phyloP scores from a whole-genome alignment of 2,797 vertebrate genomes.

The Pangasius krempfi region DNA sequence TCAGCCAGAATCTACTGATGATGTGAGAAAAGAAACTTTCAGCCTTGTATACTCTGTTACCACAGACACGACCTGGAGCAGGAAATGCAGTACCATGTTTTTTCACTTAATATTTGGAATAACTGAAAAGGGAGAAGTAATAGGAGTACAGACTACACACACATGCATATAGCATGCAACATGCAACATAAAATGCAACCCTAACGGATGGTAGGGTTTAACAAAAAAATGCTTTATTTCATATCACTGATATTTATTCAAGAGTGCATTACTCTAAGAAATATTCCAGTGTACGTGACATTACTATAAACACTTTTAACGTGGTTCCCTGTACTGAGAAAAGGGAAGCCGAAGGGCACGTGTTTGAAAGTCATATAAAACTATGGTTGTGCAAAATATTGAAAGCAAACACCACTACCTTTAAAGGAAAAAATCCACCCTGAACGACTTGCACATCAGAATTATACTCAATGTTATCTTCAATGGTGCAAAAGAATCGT shows the following conservation, averaged over 20 bases:
- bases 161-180: neutral
- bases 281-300: neutral
- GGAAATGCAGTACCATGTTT: neutral
- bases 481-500: neutral
- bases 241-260: neutral
- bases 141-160: neutral
- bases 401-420: neutral
- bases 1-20: constrained; percentile 27
- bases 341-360: neutral
- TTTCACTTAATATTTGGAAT: neutral
- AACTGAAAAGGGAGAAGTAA: neutral
- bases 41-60: neutral
- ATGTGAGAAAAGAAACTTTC: neutral
- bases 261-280: neutral
- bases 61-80: neutral
- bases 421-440: neutral
- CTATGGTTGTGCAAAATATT: neutral
- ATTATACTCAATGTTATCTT: neutral
- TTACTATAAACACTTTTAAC: neutral
- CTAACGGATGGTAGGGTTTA: neutral
- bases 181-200: neutral
- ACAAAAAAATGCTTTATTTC: neutral
- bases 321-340: neutral
- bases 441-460: neutral
- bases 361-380: neutral